Base-by-base conservation (phyloP, 1,140 invertebrate genomes). In the Chlorops oryzae region DNA sequence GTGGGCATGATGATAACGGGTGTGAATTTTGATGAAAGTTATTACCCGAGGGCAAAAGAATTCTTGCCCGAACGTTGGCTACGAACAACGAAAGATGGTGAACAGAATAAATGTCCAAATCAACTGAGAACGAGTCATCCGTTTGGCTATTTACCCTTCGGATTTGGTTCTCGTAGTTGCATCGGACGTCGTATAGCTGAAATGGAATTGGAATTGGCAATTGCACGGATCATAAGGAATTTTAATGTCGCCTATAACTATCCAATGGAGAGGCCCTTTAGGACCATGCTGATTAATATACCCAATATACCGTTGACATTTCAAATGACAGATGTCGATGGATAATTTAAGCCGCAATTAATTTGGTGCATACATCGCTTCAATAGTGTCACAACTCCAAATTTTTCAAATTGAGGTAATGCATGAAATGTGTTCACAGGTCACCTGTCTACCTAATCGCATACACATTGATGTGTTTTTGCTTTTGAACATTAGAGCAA, bases 171-270 rank as follows among this genome's bases (percentile, higher is more conserved):
- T 6, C 62, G 75, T 23, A 73, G 62, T 49, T 79, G 77, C 54
- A 64, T 77, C 39, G 77, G 76, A 3, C 75, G 80, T 51, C 71
- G 85, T 45, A 78, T 88, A 53, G 85, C 84, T 2, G 79, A 85
- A 61, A 74, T 85, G 56, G 83, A 85, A 64, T 61, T 86, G 32
- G 77, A 82, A 62, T 46, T 52, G 21, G 78, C 81, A 23, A 54
- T 84, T 2, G 68, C 80, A 9, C 78, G 81, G 58, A 65, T 85
- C 9, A 64, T 81, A 22, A 68, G 78, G 28, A 76, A 79, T 54
- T 81, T 80, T 51, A 59, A 75, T 22, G 55, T 81, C 2, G 75
- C 78, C 48, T 82, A 79, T 70, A 70, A 75, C 22, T 50, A 70
- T 55, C 37, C 65, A 2, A 59, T 52, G 0, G 52, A 68, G 25